A percentile compares a stretch with the other conserved stretches of the same genome.
Conservation (phyloP, 2,113 vertebrate species). For the Merops nubicus region DNA sequence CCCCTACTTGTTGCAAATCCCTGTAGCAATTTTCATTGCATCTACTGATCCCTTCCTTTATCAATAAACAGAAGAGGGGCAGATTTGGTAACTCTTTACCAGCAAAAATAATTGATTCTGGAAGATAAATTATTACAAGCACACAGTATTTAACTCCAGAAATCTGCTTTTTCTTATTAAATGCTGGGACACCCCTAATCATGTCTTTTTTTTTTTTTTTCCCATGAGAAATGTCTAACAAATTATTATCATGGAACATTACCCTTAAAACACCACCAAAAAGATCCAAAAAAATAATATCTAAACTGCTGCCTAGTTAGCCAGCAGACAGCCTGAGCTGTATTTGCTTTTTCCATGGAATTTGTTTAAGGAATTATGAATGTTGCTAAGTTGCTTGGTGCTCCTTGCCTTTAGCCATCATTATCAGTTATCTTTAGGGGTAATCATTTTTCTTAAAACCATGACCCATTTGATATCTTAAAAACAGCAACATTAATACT, state of each 20-base stretch:
- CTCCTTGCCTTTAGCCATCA: conserved; percentile 32
- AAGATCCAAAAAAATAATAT: not conserved
- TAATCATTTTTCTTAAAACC: conserved; percentile 75
- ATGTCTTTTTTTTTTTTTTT: not conserved
- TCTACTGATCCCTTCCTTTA: too few relatives aligned
- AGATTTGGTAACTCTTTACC: not conserved
- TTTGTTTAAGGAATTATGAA: conserved; percentile 41
- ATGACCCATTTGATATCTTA: conserved; percentile 78
- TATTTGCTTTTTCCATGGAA: conserved; percentile 28
- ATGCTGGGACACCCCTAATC: not conserved
- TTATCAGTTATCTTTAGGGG: conserved; percentile 62
- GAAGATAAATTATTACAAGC: not conserved
- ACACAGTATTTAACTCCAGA: not conserved
- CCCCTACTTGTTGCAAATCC: conserved; percentile 7
- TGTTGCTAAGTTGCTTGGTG: not conserved
- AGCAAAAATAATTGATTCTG: not conserved
- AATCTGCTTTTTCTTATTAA: not conserved
- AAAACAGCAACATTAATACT: conserved; percentile 82
- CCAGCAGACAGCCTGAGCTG: not conserved
- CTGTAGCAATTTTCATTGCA: not conserved
- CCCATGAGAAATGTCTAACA: not conserved
- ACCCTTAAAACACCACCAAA: not conserved
- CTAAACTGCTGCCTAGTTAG: not conserved
- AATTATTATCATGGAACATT: not conserved
- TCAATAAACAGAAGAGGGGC: not conserved